A percentile compares a stretch with the other conserved stretches of the same genome.
Evolutionary conservation across 2,888 invertebrate species (phyloP).

Genomic region (Aphidoletes aphidimyza): DNA sequence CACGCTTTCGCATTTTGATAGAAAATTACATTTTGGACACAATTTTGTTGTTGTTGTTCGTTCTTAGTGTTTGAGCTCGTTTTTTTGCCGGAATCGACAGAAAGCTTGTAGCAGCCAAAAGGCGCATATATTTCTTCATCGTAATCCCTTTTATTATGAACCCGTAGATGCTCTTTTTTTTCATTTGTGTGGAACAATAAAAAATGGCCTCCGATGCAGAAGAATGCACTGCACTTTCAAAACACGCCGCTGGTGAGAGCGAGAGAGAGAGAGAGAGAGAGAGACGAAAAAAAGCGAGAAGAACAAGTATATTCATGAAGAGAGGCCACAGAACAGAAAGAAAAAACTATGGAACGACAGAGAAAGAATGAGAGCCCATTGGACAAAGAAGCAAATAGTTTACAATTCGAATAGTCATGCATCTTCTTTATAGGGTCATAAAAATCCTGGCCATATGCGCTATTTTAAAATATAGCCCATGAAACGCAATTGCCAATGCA

Average conservation of each 20-base stretch:
- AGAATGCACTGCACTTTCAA: background rate
- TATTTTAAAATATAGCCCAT: conserved; percentile 50
- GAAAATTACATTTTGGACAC: conserved; percentile 26
- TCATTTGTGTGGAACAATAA: background rate
- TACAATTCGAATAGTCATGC: conserved; percentile 47
- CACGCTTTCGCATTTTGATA: background rate
- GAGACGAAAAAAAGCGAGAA: too few species aligned
- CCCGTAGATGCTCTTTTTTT: too few species aligned
- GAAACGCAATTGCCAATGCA: conserved; percentile 29
- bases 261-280: too few species aligned
- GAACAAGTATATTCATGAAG: too few species aligned
- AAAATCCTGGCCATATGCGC: conserved; percentile 53
- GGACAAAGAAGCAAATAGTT: background rate
- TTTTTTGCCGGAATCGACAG: background rate
- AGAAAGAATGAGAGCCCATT: background rate
- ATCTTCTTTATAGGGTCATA: conserved; percentile 50
- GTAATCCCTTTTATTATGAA: conserved; percentile 19
- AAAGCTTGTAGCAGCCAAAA: background rate
- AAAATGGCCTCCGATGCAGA: background rate
- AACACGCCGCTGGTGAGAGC: too few species aligned
- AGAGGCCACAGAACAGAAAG: too few species aligned
- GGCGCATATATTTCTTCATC: background rate
- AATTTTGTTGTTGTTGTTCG: too few species aligned
- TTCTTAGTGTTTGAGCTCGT: too few species aligned
- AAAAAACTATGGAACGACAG: too few species aligned